Base-by-base conservation (phyloP, 2,113 vertebrate genomes). In the Dascyllus trimaculatus region DNA sequence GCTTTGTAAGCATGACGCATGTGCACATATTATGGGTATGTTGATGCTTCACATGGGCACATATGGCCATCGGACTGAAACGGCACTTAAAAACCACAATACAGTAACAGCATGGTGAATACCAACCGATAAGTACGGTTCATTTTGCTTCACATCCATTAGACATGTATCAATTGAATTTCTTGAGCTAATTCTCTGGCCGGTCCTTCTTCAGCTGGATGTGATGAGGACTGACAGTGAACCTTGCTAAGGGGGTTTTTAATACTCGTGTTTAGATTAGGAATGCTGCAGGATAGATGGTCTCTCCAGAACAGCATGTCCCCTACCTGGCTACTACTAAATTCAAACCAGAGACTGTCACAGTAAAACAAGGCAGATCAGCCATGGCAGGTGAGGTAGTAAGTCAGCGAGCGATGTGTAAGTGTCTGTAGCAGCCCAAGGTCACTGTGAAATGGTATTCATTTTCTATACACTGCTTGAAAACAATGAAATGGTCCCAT, bases 211-310 rank as follows among this genome's bases (percentile, higher is more conserved):
- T 60, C 22, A 18, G 57, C 53, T 77, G 63, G 80, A 79, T 70
- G 40, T 92, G 89, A 94, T 92, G 81, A 71, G 56, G 57, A 53
- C 64, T 90, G 93, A 91, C 88, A 89, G 74, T 78, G 83, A 91
- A 86, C 71, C 78, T 83, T 49, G 80, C 82, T 84, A 29, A 71
- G 52, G 80, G 87, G 78, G 63, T 91, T 89, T 91, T 90, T 92
- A 89, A 91, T 88, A 85, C 90, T 71, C 82, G 78, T 75, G 80
- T 81, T 21, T 62, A 84, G 80, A 78, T 84, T 84, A 80, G 65
- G 63, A 56, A 67, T 24, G 65, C 76, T 68, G 75, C 61, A 67
- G 83, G 75, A 81, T 58, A 70, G 76, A 85, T 59, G 78, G 66
- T 70, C 74, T 80, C 49, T 59, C 52, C 40, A 25, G 63, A 68